Conservation (phyloP, 1,140 invertebrate species). For the Megathymus violae region DNA sequence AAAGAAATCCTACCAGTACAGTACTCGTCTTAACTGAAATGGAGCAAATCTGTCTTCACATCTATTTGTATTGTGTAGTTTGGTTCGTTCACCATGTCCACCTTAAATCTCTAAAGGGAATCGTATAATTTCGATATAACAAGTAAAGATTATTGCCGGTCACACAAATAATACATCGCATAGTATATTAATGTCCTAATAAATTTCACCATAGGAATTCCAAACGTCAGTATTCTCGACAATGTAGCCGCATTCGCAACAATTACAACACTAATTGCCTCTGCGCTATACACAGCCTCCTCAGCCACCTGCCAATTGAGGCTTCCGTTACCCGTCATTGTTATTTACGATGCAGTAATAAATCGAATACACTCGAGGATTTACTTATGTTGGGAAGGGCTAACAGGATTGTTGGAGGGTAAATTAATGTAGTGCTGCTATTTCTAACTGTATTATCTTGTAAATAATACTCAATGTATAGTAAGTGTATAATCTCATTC, state of each 20-base stretch:
- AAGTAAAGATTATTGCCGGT: neutral
- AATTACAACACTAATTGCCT: conserved; percentile 35
- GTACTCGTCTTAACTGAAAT: too few species aligned
- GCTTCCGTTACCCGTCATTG: conserved; percentile 41
- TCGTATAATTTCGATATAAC: neutral
- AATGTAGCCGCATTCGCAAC: conserved; percentile 30
- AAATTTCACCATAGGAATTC: conserved; percentile 1
- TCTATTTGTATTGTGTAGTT: too few species aligned
- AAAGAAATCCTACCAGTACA: too few species aligned
- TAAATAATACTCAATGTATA: too few species aligned
- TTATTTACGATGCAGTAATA: conserved; percentile 47
- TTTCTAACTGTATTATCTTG: too few species aligned
- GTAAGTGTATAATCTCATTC: too few species aligned
- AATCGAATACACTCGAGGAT: conserved; percentile 35
- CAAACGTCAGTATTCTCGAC: conserved; percentile 17
- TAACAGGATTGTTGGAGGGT: conserved; percentile 12
- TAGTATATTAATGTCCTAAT: conserved; percentile 5
- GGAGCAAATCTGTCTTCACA: too few species aligned
- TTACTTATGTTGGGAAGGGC: conserved; percentile 12
- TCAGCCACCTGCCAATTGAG: conserved; percentile 41
- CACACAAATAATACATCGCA: neutral
- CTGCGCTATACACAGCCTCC: conserved; percentile 39
- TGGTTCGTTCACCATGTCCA: too few species aligned
- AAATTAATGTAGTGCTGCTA: conserved; percentile 4
- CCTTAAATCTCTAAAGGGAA: too few species aligned